These are phyloP conservation scores for Ibycter americanus DNA, from an alignment of 2,797 vertebrate genomes.

Conservation along the genomic window DNA sequence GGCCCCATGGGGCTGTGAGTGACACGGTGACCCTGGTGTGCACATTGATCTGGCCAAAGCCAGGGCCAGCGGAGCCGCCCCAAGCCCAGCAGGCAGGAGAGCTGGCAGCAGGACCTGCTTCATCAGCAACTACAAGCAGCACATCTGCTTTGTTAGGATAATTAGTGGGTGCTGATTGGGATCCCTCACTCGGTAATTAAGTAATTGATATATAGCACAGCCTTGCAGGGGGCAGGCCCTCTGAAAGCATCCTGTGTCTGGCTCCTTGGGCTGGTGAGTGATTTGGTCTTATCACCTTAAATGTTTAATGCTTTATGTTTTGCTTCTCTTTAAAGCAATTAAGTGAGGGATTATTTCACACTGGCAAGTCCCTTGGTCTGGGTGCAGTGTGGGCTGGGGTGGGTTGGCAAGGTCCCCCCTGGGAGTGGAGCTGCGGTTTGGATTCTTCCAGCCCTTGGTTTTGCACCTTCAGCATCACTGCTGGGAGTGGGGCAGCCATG, in stretches of 20 bases:
- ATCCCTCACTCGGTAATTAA: not conserved
- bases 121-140: not conserved
- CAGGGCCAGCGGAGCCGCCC: not conserved
- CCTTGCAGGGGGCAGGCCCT: fast-evolving
- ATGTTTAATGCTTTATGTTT: not conserved
- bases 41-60: not conserved
- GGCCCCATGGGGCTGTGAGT: too few relatives aligned
- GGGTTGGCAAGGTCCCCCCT: not conserved
- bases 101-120: not conserved
- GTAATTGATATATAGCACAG: not conserved
- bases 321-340: not conserved
- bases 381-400: not conserved
- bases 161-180: not conserved
- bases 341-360: not conserved
- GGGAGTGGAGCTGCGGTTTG: fast-evolving
- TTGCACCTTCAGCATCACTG: fast-evolving
- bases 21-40: not conserved
- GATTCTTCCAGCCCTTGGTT: not conserved
- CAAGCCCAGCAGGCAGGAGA: not conserved
- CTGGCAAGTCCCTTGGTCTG: not conserved
- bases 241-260: fast-evolving
- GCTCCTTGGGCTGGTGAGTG: not conserved
- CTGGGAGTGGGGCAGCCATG: fast-evolving
- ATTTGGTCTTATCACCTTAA: not conserved
- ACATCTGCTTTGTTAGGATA: not conserved